These are phyloP conservation scores for Cladopsammia gracilis DNA, from an alignment of 64 coral and sea anemone genomes.

Conservation along the genomic window DNA sequence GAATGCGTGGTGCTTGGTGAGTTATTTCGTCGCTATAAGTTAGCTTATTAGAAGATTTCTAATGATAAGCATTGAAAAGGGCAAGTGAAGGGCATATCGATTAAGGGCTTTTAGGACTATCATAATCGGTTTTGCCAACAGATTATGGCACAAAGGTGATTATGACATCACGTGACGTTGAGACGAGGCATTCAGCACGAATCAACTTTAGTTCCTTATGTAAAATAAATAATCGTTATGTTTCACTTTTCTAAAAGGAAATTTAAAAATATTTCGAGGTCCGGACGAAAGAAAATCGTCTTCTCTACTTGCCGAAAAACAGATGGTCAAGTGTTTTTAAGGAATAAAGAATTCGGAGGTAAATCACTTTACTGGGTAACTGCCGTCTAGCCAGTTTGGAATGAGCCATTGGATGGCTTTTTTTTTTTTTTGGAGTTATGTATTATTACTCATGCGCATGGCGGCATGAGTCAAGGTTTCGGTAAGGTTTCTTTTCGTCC, in stretches of 20 bases:
- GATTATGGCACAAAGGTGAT: not conserved
- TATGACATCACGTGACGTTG: not conserved
- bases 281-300: not conserved
- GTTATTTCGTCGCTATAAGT: not conserved
- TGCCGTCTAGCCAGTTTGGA: too few species aligned
- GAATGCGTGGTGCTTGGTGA: too few species aligned
- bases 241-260: not conserved
- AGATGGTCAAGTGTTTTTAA: too few species aligned
- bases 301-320: too few species aligned
- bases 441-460: too few species aligned
- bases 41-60: not conserved
- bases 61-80: not conserved
- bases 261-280: not conserved
- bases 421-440: too few species aligned
- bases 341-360: too few species aligned
- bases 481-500: too few species aligned
- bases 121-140: not conserved
- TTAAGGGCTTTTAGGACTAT: not conserved
- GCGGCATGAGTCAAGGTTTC: too few species aligned
- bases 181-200: not conserved
- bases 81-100: not conserved
- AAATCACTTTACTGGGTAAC: too few species aligned
- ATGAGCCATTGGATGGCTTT: too few species aligned
- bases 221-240: not conserved
- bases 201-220: not conserved